Percentiles rank a stretch among this genome's conserved stretches.
phyloP scores from a whole-genome alignment of 2,113 vertebrate genomes.

The Esox niger region DNA sequence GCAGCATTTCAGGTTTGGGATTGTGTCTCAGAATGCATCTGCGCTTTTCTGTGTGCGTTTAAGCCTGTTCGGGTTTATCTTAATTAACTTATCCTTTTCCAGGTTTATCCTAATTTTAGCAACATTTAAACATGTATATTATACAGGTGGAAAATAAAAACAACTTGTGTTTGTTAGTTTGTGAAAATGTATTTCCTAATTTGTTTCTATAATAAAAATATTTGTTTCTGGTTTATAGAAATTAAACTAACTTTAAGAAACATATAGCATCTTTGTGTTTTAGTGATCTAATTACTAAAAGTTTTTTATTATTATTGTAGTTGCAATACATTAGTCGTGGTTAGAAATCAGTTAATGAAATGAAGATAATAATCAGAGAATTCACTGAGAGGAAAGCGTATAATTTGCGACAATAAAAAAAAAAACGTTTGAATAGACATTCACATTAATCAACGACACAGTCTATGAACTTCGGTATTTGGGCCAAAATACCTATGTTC shows the following conservation, averaged over 20 bases:
- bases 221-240: background rate
- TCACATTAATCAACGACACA: background rate
- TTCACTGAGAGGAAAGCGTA: background rate
- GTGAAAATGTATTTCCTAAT: too few relatives aligned
- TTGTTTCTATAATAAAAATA: background rate
- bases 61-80: background rate
- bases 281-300: background rate
- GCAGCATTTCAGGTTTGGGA: background rate
- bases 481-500: background rate
- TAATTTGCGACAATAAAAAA: background rate
- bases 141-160: too few relatives aligned
- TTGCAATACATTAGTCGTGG: background rate
- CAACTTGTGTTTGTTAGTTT: too few relatives aligned
- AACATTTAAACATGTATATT: too few relatives aligned
- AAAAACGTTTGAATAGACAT: background rate
- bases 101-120: too few relatives aligned
- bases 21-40: background rate
- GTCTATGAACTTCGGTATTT: background rate
- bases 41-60: background rate
- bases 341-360: background rate
- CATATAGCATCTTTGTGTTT: background rate
- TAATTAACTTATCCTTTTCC: too few relatives aligned
- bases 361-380: background rate
- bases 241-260: background rate
- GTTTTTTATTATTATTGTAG: background rate